These are phyloP conservation scores for Tauraco hartlaubi DNA, from an alignment of 2,797 vertebrate genomes.

Conservation along the genomic window DNA sequence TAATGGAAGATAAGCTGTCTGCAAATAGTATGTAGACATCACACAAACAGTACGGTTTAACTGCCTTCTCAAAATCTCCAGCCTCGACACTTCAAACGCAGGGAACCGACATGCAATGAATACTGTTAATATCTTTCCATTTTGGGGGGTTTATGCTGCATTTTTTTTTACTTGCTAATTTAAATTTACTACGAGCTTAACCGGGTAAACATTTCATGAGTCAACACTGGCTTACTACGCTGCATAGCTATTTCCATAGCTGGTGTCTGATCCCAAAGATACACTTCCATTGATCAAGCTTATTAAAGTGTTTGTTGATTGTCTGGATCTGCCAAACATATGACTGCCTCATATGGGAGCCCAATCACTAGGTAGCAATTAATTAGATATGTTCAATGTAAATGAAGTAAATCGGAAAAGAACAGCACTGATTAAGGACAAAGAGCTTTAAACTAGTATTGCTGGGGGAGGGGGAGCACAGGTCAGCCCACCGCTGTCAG, in stretches of 20 bases:
- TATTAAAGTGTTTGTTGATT: not conserved
- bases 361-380: not conserved
- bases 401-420: not conserved
- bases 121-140: not conserved
- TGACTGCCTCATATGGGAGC: not conserved
- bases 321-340: not conserved
- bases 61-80: not conserved
- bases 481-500: too few species aligned
- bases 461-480: too few species aligned
- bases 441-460: too few species aligned
- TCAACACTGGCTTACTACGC: not conserved
- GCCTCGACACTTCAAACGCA: not conserved
- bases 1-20: not conserved
- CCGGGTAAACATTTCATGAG: not conserved
- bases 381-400: not conserved
- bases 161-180: not conserved
- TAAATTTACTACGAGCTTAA: not conserved
- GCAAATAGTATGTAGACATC: not conserved
- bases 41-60: not conserved
- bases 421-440: not conserved
- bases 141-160: not conserved
- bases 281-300: not conserved
- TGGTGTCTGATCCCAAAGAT: not conserved
- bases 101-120: not conserved
- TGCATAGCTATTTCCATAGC: not conserved